Base-by-base conservation (phyloP, 1,140 invertebrate species). In the Eubasilissa regina region DNA sequence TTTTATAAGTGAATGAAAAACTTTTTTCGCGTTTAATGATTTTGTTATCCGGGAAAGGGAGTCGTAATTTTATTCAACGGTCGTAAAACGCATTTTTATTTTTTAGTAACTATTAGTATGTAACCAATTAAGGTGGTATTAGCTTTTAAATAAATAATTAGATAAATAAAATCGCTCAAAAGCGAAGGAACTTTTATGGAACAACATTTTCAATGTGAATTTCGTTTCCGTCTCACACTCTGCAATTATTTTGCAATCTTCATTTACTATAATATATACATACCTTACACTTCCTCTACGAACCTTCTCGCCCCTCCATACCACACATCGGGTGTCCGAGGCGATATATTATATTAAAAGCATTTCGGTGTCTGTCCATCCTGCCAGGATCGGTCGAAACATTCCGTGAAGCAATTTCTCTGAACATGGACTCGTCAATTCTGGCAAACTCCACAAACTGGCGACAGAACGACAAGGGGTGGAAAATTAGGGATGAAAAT, bases 261-360 rank as follows among this genome's bases (percentile, higher is more conserved):
- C 35, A 44, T 64, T 43, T 43, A 19, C 55, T 58, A 1, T 21
- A n/a, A n/a, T n/a, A n/a, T n/a, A n/a, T n/a, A n/a, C n/a, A n/a
- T n/a, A n/a, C n/a, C n/a, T n/a, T n/a, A 35, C 25, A 6, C 25
- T 3, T 35, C 25, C 25, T 6, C 25, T 35, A 35, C 25, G 25
- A 35, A 35, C 1, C 25, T 35, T 12, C 48, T 8, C 48, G 9
- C 9, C 60, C 35, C 25, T 3, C 19, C 60, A 9, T 9, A n/a
- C 35, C 35, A n/a, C 60, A 25, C 60, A 35, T 25, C 60, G 60
- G 60, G 60, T 25, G 60, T 19, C 35, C 19, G 19, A 43, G 60
- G 60, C 60, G 60, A 64, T 68, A 47, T 68, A 68, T 68, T 68
- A 68, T 68, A 68, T 68, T 68, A 68, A 68, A 68, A 68, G 64